These are phyloP conservation scores for Oreocharis arfaki DNA, from an alignment of 2,113 vertebrate species.

Conservation along the genomic window DNA sequence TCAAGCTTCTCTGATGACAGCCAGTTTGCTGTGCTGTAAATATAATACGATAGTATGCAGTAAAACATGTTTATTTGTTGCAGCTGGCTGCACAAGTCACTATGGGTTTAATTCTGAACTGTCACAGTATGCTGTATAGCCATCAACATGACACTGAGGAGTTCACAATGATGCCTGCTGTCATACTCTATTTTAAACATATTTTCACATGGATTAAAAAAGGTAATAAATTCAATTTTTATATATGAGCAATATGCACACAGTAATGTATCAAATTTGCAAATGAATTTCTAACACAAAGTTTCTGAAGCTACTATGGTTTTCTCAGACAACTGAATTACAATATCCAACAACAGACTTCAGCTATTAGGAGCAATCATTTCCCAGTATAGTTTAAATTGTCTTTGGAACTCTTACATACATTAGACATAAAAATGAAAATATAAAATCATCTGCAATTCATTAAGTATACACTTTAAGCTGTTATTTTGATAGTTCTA, in stretches of 20 bases:
- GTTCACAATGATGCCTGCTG: background rate
- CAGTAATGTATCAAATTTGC: background rate
- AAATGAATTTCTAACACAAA: background rate
- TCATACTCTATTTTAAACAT: background rate
- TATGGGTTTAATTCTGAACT: conserved; percentile 9
- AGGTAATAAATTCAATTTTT: background rate
- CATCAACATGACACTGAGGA: background rate
- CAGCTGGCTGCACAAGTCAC: conserved; percentile 35
- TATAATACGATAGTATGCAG: background rate
- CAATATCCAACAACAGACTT: background rate
- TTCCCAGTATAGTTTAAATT: background rate
- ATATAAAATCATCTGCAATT: background rate
- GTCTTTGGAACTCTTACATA: background rate
- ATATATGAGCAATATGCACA: background rate
- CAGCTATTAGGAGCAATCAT: background rate
- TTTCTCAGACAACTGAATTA: background rate
- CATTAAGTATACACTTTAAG: background rate
- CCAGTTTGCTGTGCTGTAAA: background rate
- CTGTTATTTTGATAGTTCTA: background rate
- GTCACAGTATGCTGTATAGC: background rate
- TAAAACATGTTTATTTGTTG: conserved; percentile 43
- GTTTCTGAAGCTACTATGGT: background rate
- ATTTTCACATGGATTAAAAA: background rate
- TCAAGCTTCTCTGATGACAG: background rate
- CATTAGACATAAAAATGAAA: background rate